Conservation (phyloP, 1,140 invertebrate genomes). For the Bicyclus anynana region DNA sequence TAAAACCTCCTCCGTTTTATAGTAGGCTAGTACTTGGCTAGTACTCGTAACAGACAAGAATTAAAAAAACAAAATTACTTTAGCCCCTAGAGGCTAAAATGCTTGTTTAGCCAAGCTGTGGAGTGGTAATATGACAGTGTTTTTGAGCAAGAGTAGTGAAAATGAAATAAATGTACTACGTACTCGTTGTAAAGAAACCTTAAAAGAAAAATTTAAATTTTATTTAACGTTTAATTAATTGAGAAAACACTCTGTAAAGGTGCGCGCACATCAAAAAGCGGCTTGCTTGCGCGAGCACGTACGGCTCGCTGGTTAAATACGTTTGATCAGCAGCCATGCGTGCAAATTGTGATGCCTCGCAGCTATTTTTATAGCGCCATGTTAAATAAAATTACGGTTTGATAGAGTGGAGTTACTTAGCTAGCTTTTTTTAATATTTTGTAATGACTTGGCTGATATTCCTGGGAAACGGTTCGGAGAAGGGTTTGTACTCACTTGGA, state of each 20-base stretch:
- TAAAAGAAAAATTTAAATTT: background rate
- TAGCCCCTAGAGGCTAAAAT: too few relatives aligned
- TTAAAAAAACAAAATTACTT: too few relatives aligned
- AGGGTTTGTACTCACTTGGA: too few relatives aligned
- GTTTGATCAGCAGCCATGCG: slow-evolving; percentile 24
- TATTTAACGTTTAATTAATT: slow-evolving; percentile 14
- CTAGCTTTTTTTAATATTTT: background rate
- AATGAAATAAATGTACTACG: too few relatives aligned
- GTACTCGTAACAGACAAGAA: too few relatives aligned
- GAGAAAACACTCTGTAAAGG: background rate
- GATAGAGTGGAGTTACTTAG: background rate
- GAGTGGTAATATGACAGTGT: too few relatives aligned
- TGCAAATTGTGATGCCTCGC: slow-evolving; percentile 8
- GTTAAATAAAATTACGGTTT: background rate
- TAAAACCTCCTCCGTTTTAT: too few relatives aligned
- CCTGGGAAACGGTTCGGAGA: too few relatives aligned
- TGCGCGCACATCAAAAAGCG: slow-evolving; percentile 9
- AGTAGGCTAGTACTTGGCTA: too few relatives aligned
- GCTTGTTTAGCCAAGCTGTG: too few relatives aligned
- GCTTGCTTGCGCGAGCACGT: slow-evolving; percentile 11
- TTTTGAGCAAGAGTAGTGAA: too few relatives aligned
- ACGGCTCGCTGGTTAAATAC: slow-evolving; percentile 17
- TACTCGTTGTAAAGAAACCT: too few relatives aligned
- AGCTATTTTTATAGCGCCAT: slow-evolving; percentile 17
- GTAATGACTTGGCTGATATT: background rate